These are phyloP conservation scores for Coregonus suidteri DNA, from an alignment of 2,797 vertebrate species.

Conservation along the genomic window DNA sequence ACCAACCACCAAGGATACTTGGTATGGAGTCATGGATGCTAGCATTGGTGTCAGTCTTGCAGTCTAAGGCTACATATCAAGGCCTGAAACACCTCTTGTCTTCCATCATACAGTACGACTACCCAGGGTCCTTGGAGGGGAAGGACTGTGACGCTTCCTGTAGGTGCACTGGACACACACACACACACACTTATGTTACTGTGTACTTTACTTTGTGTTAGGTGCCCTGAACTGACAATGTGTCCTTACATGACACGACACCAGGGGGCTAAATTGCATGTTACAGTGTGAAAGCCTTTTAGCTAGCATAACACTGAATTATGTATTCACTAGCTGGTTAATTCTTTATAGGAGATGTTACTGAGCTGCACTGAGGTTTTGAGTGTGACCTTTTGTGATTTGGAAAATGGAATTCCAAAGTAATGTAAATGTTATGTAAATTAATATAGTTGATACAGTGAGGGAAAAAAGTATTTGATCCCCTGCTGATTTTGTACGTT, in stretches of 20 bases:
- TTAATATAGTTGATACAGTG: not conserved
- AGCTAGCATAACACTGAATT: conserved; percentile 23
- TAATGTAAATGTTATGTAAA: not conserved
- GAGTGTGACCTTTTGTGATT: too few species aligned
- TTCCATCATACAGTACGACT: conserved; percentile 24
- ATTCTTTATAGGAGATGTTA: conserved; percentile 43
- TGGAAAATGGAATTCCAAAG: not conserved
- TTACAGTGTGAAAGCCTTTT: conserved; percentile 23
- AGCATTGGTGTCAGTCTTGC: conserved; percentile 43
- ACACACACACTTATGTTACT: not conserved
- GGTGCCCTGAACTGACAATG: not conserved
- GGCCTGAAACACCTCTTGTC: conserved; percentile 43
- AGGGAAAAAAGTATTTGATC: too few species aligned
- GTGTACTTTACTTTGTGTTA: not conserved
- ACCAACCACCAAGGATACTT: not conserved
- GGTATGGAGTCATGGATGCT: conserved; percentile 21
- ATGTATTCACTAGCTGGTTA: conserved; percentile 30
- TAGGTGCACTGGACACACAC: not conserved
- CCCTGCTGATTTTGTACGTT: too few species aligned
- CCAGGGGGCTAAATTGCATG: not conserved
- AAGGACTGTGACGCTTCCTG: not conserved
- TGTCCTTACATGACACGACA: conserved; percentile 8
- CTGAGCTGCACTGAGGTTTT: not conserved
- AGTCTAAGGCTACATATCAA: conserved; percentile 17
- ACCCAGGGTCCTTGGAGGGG: conserved; percentile 11